Conservation (phyloP, 1,140 invertebrate genomes). For the Coptotermes formosanus region DNA sequence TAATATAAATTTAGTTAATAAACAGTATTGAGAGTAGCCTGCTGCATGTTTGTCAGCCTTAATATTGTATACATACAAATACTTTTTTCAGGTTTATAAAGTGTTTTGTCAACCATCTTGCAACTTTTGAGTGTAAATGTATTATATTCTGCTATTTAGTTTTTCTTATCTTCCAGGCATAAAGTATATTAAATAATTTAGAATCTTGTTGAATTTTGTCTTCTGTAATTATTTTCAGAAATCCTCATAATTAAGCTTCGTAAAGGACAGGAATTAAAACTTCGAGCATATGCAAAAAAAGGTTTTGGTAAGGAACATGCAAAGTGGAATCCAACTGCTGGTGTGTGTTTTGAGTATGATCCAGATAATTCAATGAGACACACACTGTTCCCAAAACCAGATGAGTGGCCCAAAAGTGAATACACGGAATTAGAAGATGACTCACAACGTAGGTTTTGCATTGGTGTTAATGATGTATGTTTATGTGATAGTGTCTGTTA, state of each 20-base stretch:
- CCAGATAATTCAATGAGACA: conserved; percentile 97
- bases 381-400: conserved; percentile 94
- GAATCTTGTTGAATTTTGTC: conserved; percentile 22
- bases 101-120: too few relatives aligned
- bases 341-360: conserved; percentile 99
- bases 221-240: conserved; percentile 52
- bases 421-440: conserved; percentile 92
- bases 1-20: too few relatives aligned
- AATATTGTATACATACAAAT: too few relatives aligned
- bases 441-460: conserved; percentile 41
- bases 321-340: conserved; percentile 99
- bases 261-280: conserved; percentile 95
- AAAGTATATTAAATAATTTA: neutral
- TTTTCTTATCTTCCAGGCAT: too few relatives aligned
- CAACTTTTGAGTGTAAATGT: too few relatives aligned
- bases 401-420: conserved; percentile 99
- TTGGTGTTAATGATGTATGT: too few relatives aligned
- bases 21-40: too few relatives aligned
- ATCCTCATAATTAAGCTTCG: conserved; percentile 97
- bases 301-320: conserved; percentile 99
- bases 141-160: too few relatives aligned
- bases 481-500: too few relatives aligned
- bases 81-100: too few relatives aligned
- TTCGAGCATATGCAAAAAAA: conserved; percentile 86
- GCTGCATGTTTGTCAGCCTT: too few relatives aligned